These are phyloP conservation scores for Muscidifurax raptorellus DNA, from an alignment of 1,140 invertebrate species.

Conservation along the genomic window DNA sequence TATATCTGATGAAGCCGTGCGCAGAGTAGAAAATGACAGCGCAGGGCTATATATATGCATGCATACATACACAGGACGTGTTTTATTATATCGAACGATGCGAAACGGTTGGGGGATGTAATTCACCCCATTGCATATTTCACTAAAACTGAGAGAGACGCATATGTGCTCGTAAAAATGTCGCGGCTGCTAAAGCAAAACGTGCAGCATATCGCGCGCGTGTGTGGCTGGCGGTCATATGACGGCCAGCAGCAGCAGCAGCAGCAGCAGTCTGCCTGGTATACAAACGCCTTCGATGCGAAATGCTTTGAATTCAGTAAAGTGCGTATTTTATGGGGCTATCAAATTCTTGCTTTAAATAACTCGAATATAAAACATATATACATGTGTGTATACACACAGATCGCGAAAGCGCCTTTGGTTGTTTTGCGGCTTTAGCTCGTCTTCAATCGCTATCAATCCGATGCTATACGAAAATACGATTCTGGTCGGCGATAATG, in stretches of 20 bases:
- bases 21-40: too few relatives aligned
- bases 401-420: neutral
- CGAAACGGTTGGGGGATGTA: neutral
- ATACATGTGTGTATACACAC: neutral
- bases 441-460: neutral
- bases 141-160: neutral
- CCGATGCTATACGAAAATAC: too few relatives aligned
- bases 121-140: slow-evolving; percentile 3
- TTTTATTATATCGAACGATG: neutral
- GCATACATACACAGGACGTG: neutral
- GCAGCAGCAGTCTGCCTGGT: too few relatives aligned
- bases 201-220: too few relatives aligned
- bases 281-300: neutral
- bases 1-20: too few relatives aligned
- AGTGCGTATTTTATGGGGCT: slow-evolving; percentile 5
- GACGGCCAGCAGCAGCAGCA: neutral
- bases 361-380: neutral
- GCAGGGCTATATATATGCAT: neutral
- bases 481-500: too few relatives aligned
- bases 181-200: neutral
- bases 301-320: slow-evolving; percentile 8
- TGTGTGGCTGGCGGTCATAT: too few relatives aligned
- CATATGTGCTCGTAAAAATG: slow-evolving; percentile 23
- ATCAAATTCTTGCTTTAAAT: slow-evolving; percentile 19
- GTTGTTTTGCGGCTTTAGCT: neutral